Base-by-base conservation (phyloP, 2,888 invertebrate species). In the Erebia epiphron region DNA sequence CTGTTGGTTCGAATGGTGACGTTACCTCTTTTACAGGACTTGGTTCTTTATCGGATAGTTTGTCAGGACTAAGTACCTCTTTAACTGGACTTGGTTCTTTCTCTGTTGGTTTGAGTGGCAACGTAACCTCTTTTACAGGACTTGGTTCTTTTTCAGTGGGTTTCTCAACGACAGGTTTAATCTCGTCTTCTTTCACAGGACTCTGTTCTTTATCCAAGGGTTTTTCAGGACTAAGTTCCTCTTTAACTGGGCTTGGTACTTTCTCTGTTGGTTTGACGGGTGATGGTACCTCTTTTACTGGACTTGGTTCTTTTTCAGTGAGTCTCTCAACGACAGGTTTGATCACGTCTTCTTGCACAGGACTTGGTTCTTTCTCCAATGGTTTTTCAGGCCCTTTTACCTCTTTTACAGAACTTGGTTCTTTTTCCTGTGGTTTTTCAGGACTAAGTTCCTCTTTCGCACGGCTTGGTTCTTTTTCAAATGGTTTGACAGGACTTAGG, bases 121-220 rank as follows among this genome's bases (percentile, higher is more conserved):
- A 41, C 4, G 21, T 21, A 41, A 41, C 49, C 8, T 75, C 76
- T 1, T 73, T 68, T 5, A 69, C 69, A 0, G 64, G 49, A 16
- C 52, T 73, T n/a, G 60, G 60, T 0, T 5, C 49, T 10, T 71
- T 72, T 26, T 66, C 50, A 21, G 3, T 14, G 1, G 21, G 60
- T 16, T 49, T 35, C 0, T 62, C 58, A 26, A 26, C 26, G 26
- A 3, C 2, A 10, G 68, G 67, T 46, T 69, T 75, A 0, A 57
- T 26, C n/a, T 61, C 46, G 9, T 75, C 75, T 2, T 71, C 75
- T 2, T 71, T 68, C 1, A 67, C 66, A 0, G 60, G 16, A n/a
- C n/a, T n/a, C 10, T 58, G 50, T 56, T 18, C 13, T 7, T 57
- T 72, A 0, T 61, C 43, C 1, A 9, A 10, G 1, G 14, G 14